These are phyloP conservation scores for Asobara japonica DNA, from an alignment of 1,140 invertebrate genomes.

Conservation along the genomic window DNA sequence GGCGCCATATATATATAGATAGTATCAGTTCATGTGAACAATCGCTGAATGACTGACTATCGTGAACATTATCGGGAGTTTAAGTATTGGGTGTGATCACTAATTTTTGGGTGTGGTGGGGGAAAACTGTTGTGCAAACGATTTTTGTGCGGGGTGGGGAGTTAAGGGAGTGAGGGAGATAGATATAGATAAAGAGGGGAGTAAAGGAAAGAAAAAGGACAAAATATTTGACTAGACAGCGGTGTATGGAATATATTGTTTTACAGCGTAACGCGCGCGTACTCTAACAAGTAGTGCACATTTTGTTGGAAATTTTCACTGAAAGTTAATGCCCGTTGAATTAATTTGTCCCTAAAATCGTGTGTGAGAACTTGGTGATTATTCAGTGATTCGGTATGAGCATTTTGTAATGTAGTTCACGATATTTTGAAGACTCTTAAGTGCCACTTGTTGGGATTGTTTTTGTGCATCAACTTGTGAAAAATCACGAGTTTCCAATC, in stretches of 20 bases:
- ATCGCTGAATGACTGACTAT: not conserved
- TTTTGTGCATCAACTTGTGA: too few relatives aligned
- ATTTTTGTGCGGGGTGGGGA: too few relatives aligned
- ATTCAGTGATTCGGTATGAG: too few relatives aligned
- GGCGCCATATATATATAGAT: not conserved
- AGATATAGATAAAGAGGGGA: not conserved
- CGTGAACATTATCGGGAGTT: not conserved
- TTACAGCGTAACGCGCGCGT: not conserved
- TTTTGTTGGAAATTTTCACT: not conserved
- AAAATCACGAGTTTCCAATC: too few relatives aligned
- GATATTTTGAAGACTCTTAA: too few relatives aligned
- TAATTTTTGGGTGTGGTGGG: too few relatives aligned
- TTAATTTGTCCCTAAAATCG: not conserved
- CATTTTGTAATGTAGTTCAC: too few relatives aligned
- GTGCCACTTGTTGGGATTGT: too few relatives aligned
- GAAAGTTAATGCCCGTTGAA: too few relatives aligned
- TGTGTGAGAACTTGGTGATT: not conserved
- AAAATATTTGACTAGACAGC: not conserved
- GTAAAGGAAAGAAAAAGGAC: not conserved
- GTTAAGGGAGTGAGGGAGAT: too few relatives aligned
- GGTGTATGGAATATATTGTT: not conserved
- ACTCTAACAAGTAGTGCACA: not conserved
- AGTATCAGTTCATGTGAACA: not conserved
- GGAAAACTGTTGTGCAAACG: too few relatives aligned
- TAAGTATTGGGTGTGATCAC: not conserved